Evolutionary conservation across 2,888 invertebrate species (phyloP), one percentile per base, ranked within the genome.

Genomic region (Selenia dentaria): DNA sequence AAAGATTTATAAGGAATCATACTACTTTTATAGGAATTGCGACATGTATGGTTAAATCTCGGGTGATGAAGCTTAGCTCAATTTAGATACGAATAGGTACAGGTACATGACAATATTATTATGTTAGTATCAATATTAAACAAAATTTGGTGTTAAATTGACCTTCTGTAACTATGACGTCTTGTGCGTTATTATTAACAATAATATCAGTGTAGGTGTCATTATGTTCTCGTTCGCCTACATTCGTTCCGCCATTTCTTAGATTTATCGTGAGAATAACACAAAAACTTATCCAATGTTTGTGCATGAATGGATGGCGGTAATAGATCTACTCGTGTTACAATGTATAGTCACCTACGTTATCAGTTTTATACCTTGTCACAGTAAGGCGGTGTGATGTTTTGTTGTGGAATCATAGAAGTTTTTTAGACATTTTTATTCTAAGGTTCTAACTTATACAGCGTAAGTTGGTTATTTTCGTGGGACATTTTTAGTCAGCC

Each of bases 181-280:
- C 1, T 1, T 11, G 10, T 38, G 32, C 26, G 22, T 37, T 47
- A 41, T 44, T 38, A 47, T 50, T 56, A 55, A 50, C 37, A 50
- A 50, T 44, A 54, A 51, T 53, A 50, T 39, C 45, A 51, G 16
- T 51, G 59, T 59, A 57, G 59, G 59, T 55, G 59, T 54, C 53
- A 50, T 57, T 57, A 51, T 57, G 41, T 37, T 36, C 40, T 43
- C 16, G 14, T 37, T 40, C 50, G 50, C 58, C 58, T 55, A 53
- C 51, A 51, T 51, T 51, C 46, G 45, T 51, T 49, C 48, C 38
- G 48, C 48, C 27, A 28, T 39, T 48, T 25, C 28, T 34, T 3
- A 37, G 44, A 53, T 49, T 48, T 55, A 57, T 46, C 55, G 57
- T 58, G 57, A 53, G 57, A 58, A 58, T 45, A 45, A 37, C 18